Conservation (phyloP, 2,888 invertebrate species). For the Latheticus oryzae region DNA sequence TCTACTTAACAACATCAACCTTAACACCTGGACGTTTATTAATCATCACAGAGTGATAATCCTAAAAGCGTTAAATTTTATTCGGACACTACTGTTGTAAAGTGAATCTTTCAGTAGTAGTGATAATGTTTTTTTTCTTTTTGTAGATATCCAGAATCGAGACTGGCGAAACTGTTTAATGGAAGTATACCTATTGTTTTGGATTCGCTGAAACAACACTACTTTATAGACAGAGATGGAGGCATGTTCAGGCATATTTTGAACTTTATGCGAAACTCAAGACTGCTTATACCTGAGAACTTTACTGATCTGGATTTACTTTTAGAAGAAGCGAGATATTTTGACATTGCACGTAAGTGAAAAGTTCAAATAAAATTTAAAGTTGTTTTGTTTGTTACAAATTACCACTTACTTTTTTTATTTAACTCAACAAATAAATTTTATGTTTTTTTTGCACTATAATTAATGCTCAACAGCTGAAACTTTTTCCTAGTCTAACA, state of each 20-base stretch:
- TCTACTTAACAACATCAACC: conserved; percentile 34
- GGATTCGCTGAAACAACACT: conserved; percentile 96
- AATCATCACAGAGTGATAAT: conserved; percentile 27
- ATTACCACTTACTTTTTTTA: too few species aligned
- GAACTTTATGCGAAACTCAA: conserved; percentile 94
- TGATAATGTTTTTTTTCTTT: conserved; percentile 6
- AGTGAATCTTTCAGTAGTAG: conserved; percentile 1
- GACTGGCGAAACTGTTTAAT: conserved; percentile 92
- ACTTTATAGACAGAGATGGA: conserved; percentile 98
- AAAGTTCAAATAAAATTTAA: too few species aligned
- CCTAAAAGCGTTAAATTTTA: conserved; percentile 19
- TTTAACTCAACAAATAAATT: too few species aligned
- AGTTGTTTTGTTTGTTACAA: too few species aligned
- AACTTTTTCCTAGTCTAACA: too few species aligned
- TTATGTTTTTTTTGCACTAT: too few species aligned
- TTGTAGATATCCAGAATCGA: conserved; percentile 92
- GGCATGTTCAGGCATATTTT: conserved; percentile 97
- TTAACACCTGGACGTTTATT: conserved; percentile 38
- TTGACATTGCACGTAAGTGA: conserved; percentile 88
- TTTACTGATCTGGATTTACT: conserved; percentile 89
- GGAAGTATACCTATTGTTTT: conserved; percentile 95
- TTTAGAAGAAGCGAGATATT: conserved; percentile 90
- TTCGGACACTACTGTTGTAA: conserved; percentile 16
- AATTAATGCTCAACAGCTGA: too few species aligned
- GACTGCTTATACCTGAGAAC: conserved; percentile 86